Evolutionary conservation across 1,140 invertebrate genomes (phyloP).

Genomic region (Leptopilina clavipes): DNA sequence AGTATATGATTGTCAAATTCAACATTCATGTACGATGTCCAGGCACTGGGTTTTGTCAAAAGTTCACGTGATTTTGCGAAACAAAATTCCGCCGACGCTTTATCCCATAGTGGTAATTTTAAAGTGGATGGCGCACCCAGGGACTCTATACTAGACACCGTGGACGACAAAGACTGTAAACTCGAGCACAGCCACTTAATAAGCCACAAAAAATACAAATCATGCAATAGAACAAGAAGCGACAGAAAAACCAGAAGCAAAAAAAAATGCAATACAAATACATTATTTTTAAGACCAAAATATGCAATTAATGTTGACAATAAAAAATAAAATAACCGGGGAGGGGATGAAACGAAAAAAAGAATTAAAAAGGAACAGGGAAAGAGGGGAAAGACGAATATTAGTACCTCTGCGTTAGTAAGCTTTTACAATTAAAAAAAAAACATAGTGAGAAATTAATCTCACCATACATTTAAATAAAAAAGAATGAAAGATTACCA

Average conservation of each 20-base stretch:
- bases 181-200: slow-evolving; percentile 76
- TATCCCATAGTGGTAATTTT: slow-evolving; percentile 82
- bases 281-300: not conserved
- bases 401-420: slow-evolving; percentile 55
- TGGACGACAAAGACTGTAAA: slow-evolving; percentile 74
- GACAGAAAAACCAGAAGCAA: not conserved
- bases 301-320: not conserved
- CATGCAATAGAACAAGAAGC: not conserved
- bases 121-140: slow-evolving; percentile 74
- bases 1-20: slow-evolving; percentile 67
- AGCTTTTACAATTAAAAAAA: slow-evolving; percentile 3
- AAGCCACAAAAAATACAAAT: not conserved
- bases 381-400: slow-evolving; percentile 38
- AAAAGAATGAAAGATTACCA: not conserved
- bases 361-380: slow-evolving; percentile 42
- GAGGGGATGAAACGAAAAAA: slow-evolving; percentile 40
- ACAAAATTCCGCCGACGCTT: slow-evolving; percentile 83
- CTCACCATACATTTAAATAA: no score
- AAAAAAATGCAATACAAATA: not conserved
- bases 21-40: slow-evolving; percentile 70
- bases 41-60: slow-evolving; percentile 77
- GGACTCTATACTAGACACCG: slow-evolving; percentile 74
- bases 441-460: not conserved
- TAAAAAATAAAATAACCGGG: slow-evolving; percentile 51
- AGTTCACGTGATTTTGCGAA: slow-evolving; percentile 83